A percentile compares a stretch with the other conserved stretches of the same genome.
Conservation (phyloP, 2,113 vertebrate species). For the Psettodes erumei region DNA sequence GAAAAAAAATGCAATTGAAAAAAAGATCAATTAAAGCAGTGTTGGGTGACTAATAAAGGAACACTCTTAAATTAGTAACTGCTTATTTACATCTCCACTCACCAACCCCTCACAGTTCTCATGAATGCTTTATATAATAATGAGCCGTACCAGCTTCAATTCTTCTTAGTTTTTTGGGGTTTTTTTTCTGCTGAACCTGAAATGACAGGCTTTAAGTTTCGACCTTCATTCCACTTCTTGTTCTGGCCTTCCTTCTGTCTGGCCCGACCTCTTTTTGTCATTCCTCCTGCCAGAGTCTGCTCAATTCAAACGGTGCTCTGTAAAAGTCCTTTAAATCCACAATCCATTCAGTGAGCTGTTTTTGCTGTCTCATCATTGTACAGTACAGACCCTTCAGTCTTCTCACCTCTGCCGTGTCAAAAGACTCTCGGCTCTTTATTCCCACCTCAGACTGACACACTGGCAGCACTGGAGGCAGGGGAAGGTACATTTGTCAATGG, state of each 20-base stretch:
- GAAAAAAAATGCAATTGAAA: background rate
- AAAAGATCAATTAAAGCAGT: background rate
- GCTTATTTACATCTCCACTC: background rate
- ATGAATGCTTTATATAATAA: conserved; percentile 9
- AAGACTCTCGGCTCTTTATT: conserved; percentile 55
- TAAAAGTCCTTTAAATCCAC: conserved; percentile 67
- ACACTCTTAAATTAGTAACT: background rate
- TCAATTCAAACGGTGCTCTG: conserved; percentile 48
- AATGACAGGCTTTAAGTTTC: conserved; percentile 37
- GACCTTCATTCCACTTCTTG: conserved; percentile 41
- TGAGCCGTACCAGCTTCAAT: background rate
- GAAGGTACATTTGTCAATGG: conserved; percentile 28
- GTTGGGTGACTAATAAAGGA: too few relatives aligned
- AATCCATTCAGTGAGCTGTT: conserved; percentile 65
- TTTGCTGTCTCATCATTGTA: conserved; percentile 77
- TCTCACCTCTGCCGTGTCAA: conserved; percentile 38
- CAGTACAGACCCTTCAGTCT: conserved; percentile 44
- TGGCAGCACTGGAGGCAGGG: background rate
- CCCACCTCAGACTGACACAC: conserved; percentile 32
- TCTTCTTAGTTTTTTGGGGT: too few relatives aligned
- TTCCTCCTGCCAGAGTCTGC: conserved; percentile 29
- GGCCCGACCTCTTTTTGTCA: conserved; percentile 31
- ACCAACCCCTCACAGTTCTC: background rate
- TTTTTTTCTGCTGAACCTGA: conserved; percentile 39
- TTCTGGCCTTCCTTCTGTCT: conserved; percentile 37